Base-by-base conservation (phyloP, 2,797 vertebrate species). In the Ceyx erithaca region DNA sequence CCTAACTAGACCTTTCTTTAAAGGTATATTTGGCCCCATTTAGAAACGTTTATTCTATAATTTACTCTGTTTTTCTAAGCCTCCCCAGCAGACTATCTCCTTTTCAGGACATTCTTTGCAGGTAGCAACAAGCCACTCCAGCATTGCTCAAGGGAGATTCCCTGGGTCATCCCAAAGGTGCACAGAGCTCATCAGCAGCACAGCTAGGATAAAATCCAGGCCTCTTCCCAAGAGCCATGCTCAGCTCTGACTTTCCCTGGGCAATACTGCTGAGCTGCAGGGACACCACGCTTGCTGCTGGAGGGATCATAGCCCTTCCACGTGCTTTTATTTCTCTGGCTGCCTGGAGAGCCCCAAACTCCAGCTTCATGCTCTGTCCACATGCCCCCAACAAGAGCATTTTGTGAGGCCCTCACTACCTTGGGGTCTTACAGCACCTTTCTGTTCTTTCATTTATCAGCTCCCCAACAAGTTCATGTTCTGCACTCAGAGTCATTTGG, bases 281-380 rank as follows among this genome's bases (percentile, higher is more conserved):
- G 15, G 64, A 23, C 16, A 17, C 2, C 4, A 10, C 72, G 19
- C 23, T 90, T 72, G 64, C 40, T 62, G 23, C 52, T 41, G 26
- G 26, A 66, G 21, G 13, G 12, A 33, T 46, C 9, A 4, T 0
- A 1, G 19, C 12, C 35, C 12, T 33, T 45, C 31, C 0, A 4
- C 2, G 1, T 8, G 31, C 48, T 26, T 49, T 48, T 22, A 14
- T 70, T 55, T 89, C 4, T 1, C 25, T 40, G 30, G 14, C 54
- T 80, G 30, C 14, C 7, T 0, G 0, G 7, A 9, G 9, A 30
- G 80, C 23, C 59, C 15, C 2, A 3, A 30, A 31, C 52, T 64
- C 57, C 28, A 40, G 37, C 12, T 8, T 0, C 22, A 21, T 41
- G 5, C n/a, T 46, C 49, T 37, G 35, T 16, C 78, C 46, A 1